Base-by-base conservation (phyloP, 2,888 invertebrate genomes). In the Rhagonycha fulva region DNA sequence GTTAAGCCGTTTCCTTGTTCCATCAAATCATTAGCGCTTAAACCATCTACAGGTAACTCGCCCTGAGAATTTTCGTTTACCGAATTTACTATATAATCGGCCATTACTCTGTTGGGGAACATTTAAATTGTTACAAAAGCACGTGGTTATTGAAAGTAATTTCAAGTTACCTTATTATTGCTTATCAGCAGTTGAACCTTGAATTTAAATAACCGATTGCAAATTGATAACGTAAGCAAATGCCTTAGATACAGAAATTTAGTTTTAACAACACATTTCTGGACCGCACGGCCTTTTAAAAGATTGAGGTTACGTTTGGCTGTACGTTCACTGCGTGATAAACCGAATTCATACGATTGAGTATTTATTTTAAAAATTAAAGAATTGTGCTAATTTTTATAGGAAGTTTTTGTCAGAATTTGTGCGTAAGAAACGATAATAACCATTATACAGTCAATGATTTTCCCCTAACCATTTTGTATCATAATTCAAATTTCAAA, bases 1-100 rank as follows among this genome's bases (percentile, higher is more conserved):
- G 98, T 98, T 66, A 98, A 90, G 0, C 98, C 98, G 84, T 97
- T 97, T 24, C 96, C 95, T 81, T 91, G 91, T 1, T 91, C 89
- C 85, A 98, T 97, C 80, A 98, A 90, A 84, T 96, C 93, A 3
- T 90, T 89, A 23, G 95, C 96, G 9, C 96, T 95, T 74, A 96
- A 90, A 0, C 98, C 98, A 88, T 98, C 98, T 80, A 92, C 91
- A 12, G 74, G 71, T 14, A 74, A 10, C 60, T 75, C 72, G 11
- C 68, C 69, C n/a, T 47, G 62, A 7, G 61, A 68, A 26, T 68
- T 69, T 62, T 70, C 26, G 11, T 23, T 47, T 47, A 47, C 23
- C 14, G 11, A 28, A 62, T 68, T 26, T n/a, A 71, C 62, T 11
- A 60, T 28, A 26, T 26, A 19, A 14, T 68, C 32, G 11, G 73